Conservation (phyloP, 2,797 vertebrate genomes). For the Oreonectes daqikongensis region DNA sequence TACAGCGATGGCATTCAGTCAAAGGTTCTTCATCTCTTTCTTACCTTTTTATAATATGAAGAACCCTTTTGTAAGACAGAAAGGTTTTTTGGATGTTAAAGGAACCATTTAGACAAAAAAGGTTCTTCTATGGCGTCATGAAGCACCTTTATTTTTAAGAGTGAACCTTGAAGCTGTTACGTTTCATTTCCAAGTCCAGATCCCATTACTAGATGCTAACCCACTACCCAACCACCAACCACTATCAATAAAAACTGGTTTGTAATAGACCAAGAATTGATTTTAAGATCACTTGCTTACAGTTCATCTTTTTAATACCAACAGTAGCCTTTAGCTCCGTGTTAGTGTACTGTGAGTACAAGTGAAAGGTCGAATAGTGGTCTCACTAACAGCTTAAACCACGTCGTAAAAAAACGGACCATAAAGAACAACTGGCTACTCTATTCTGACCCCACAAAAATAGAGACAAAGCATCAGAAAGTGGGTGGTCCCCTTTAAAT, state of each 20-base stretch:
- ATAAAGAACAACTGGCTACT: conserved; percentile 82
- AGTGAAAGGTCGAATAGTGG: conserved; percentile 78
- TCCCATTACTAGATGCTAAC: neutral
- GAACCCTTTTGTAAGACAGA: no score
- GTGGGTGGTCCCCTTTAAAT: conserved; percentile 74
- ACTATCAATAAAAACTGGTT: neutral
- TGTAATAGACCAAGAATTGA: neutral
- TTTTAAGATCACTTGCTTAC: neutral
- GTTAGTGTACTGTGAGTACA: conserved; percentile 65
- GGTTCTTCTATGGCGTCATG: no score
- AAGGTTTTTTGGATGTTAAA: no score
- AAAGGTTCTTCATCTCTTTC: no score
- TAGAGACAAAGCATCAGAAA: conserved; percentile 73
- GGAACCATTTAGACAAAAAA: no score
- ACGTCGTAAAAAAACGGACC: conserved; percentile 78
- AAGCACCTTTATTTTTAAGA: no score
- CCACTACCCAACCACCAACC: neutral
- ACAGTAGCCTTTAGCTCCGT: conserved; percentile 11
- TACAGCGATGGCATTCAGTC: no score
- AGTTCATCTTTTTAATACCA: neutral
- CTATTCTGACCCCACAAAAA: conserved; percentile 77
- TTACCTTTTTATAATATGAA: no score
- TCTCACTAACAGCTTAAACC: conserved; percentile 78
- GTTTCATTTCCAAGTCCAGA: neutral
- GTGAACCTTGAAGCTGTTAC: neutral